phyloP scores from a whole-genome alignment of 2,797 vertebrate species.

The Psittacula derbiana region DNA sequence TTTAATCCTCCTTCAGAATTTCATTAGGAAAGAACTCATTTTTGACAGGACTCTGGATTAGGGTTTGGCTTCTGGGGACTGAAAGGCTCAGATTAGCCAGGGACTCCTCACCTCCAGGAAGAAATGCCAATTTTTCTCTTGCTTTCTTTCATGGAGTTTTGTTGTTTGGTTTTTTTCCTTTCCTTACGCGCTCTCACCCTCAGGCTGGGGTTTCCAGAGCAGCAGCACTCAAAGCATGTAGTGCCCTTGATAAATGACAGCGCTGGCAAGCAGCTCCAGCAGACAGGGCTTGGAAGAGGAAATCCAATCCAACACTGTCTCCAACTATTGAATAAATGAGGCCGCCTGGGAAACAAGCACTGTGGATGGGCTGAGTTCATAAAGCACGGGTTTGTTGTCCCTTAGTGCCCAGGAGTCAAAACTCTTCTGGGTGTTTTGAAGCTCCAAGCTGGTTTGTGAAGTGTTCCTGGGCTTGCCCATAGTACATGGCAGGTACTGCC shows the following conservation, averaged over 20 bases:
- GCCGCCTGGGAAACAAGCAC: slow-evolving; percentile 42
- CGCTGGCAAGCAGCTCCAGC: not conserved
- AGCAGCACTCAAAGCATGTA: not conserved
- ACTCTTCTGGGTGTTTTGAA: not conserved
- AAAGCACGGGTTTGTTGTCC: not conserved
- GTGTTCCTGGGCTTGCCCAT: not conserved
- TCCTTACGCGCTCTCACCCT: not conserved
- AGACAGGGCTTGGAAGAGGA: not conserved
- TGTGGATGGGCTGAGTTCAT: not conserved
- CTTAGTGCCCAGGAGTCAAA: not conserved
- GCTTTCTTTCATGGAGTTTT: not conserved
- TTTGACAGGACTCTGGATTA: not conserved
- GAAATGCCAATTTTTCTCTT: not conserved
- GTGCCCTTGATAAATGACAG: slow-evolving; percentile 36
- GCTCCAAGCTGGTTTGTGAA: not conserved
- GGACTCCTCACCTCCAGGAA: not conserved
- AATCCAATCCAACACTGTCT: slow-evolving; percentile 34
- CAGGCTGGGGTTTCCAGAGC: not conserved
- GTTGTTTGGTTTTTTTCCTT: not conserved
- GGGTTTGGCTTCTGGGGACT: not conserved
- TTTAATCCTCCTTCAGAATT: not conserved
- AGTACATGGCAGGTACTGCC: not conserved
- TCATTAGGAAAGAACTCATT: not conserved
- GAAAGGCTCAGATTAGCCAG: not conserved
- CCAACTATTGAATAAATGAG: slow-evolving; percentile 2